Evolutionary conservation across 2,888 invertebrate genomes (phyloP).

Genomic region (Phoenoteleia sp.): DNA sequence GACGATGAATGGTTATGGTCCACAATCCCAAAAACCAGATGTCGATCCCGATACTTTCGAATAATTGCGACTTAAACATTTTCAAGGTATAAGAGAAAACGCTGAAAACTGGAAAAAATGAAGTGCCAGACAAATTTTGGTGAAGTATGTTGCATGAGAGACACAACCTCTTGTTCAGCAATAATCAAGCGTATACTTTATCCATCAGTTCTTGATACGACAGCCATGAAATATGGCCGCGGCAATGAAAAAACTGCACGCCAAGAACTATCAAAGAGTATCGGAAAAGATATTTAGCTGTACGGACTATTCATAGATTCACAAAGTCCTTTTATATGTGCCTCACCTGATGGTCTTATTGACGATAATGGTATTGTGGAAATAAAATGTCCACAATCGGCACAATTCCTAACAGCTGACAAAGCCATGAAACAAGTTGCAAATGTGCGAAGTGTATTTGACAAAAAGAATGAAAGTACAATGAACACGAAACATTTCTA

Average conservation of each 20-base stretch:
- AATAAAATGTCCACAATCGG: slow-evolving; percentile 39
- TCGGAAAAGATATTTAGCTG: slow-evolving; percentile 41
- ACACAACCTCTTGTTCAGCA: slow-evolving; percentile 39
- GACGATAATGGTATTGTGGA: slow-evolving; percentile 73
- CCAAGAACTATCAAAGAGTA: background rate
- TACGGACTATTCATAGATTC: slow-evolving; percentile 77
- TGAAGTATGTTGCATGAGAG: slow-evolving; percentile 40
- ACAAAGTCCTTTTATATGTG: slow-evolving; percentile 69
- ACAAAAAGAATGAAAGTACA: background rate
- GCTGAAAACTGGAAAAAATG: slow-evolving; percentile 37
- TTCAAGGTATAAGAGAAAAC: slow-evolving; percentile 33
- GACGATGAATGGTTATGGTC: too few relatives aligned
- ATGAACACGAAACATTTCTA: slow-evolving; percentile 8
- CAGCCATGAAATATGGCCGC: background rate
- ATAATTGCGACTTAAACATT: slow-evolving; percentile 9
- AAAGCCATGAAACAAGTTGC: slow-evolving; percentile 3
- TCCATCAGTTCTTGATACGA: background rate
- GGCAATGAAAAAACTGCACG: background rate
- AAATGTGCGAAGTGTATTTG: background rate
- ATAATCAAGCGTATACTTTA: slow-evolving; percentile 59
- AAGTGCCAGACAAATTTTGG: slow-evolving; percentile 71
- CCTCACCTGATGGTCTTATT: slow-evolving; percentile 71
- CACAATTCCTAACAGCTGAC: background rate
- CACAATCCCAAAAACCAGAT: slow-evolving; percentile 55
- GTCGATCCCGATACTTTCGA: slow-evolving; percentile 30